Percentiles rank a stretch among this genome's conserved stretches.
phyloP scores from a whole-genome alignment of 1,140 invertebrate genomes.

The Hetaerina americana region DNA sequence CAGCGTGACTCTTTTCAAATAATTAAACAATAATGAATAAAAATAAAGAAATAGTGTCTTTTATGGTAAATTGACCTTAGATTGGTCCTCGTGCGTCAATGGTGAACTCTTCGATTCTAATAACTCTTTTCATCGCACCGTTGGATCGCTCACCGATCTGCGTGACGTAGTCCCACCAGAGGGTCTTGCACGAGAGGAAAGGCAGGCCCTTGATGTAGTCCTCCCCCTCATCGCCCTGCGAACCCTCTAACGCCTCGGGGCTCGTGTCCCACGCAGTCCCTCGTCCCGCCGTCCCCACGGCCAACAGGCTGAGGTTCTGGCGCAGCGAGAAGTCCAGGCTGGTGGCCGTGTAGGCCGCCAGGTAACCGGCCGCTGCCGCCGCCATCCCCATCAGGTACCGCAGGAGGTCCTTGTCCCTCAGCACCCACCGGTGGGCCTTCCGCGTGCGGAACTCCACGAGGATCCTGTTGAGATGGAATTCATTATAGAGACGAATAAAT shows the following conservation, averaged over 20 bases:
- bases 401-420: slow-evolving; percentile 70
- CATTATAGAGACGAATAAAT: not conserved
- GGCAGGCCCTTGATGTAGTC: slow-evolving; percentile 27
- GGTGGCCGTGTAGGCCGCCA: slow-evolving; percentile 72
- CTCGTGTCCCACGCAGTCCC: not conserved
- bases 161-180: slow-evolving; percentile 82
- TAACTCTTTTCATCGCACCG: slow-evolving; percentile 1
- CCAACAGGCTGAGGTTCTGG: slow-evolving; percentile 21
- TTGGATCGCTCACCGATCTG: slow-evolving; percentile 41
- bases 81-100: too few relatives aligned
- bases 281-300: not conserved
- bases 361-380: slow-evolving; percentile 63
- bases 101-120: too few relatives aligned
- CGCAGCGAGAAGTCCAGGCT: slow-evolving; percentile 36
- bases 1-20: too few relatives aligned
- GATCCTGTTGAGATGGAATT: slow-evolving; percentile 20
- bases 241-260: not conserved
- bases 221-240: not conserved
- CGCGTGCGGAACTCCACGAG: slow-evolving; percentile 67
- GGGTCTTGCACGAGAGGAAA: slow-evolving; percentile 54
- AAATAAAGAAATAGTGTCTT: too few relatives aligned
- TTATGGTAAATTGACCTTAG: too few relatives aligned
- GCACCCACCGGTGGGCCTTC: slow-evolving; percentile 78
- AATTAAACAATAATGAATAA: too few relatives aligned
- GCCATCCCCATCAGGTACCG: slow-evolving; percentile 66